Base-by-base conservation (phyloP, 1,140 invertebrate species). In the Akabosia matsudoensis region DNA sequence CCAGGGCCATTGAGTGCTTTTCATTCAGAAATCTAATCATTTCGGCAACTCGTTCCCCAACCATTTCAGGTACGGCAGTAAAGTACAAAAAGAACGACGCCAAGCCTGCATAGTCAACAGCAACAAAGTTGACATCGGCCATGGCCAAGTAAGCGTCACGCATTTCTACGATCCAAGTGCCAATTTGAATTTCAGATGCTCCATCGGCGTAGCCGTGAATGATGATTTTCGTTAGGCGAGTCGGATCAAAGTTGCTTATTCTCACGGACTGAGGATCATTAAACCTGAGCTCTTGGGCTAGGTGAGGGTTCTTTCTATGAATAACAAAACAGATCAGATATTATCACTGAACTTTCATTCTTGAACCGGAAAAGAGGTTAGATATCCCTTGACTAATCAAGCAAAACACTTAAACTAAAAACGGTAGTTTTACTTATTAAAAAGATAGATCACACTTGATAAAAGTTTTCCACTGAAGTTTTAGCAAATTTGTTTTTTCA, bases 141-240 rank as follows among this genome's bases (percentile, higher is more conserved):
- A 81, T n/a, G 0, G 26, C 24, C 28, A 81, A 45, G 54, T 79
- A 81, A 1, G 77, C 73, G 70, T 81, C 70, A 64, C 76, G 28
- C 61, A 77, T 45, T 18, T 67, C 52, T 24, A 81, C 45, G 0
- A 79, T 0, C 37, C 73, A 81, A 14, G 75, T 71, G 1, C 74
- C 73, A 10, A 79, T 73, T 13, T 37, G 52, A n/a, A 76, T 22
- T 75, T 81, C 80, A 1, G 76, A 77, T 2, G 80, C 80, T 7
- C 71, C 73, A 51, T 79, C 80, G 10, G 73, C 73, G 31, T 73
- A 81, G 1, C 80, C 80, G 64, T 81, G 80, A 56, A 81, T 79
- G 0, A 79, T 61, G 30, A 81, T 74, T 70, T 81, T 81, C 1
- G 80, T 81, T 1, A 79, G 37, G 3, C 78, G 56, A 10, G 13